Percentiles rank a stretch among this genome's conserved stretches.
phyloP scores from a whole-genome alignment of 2,888 invertebrate species.

The Lomographa bimaculata region DNA sequence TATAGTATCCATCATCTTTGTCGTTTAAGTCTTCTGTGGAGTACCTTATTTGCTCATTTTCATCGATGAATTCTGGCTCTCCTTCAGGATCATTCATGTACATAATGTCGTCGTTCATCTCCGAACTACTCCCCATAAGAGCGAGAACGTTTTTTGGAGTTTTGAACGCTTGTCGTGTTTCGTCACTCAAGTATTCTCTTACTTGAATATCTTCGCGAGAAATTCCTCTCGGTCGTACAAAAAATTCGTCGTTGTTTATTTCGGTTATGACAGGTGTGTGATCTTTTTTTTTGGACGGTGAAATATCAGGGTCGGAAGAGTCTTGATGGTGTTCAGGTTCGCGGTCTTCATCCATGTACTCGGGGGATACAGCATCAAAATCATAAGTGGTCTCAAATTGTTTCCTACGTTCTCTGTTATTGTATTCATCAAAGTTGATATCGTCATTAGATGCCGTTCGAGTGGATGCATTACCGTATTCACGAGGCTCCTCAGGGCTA shows the following conservation, averaged over 20 bases:
- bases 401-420: slow-evolving; percentile 64
- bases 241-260: slow-evolving; percentile 94
- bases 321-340: slow-evolving; percentile 49
- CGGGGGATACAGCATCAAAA: slow-evolving; percentile 82
- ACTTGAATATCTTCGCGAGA: slow-evolving; percentile 92
- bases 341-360: slow-evolving; percentile 81
- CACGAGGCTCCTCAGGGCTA: slow-evolving; percentile 70
- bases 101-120: slow-evolving; percentile 56
- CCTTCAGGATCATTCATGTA: slow-evolving; percentile 67
- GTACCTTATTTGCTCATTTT: slow-evolving; percentile 60
- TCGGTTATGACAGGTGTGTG: slow-evolving; percentile 89
- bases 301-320: slow-evolving; percentile 58
- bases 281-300: slow-evolving; percentile 73
- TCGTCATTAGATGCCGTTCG: slow-evolving; percentile 42
- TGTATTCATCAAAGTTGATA: slow-evolving; percentile 47
- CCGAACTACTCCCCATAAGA: slow-evolving; percentile 78
- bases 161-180: slow-evolving; percentile 91
- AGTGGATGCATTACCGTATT: slow-evolving; percentile 64
- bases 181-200: slow-evolving; percentile 89
- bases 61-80: slow-evolving; percentile 67
- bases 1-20: slow-evolving; percentile 79
- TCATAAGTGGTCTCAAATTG: slow-evolving; percentile 71
- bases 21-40: slow-evolving; percentile 74
- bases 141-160: slow-evolving; percentile 86
- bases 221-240: slow-evolving; percentile 91